Base-by-base conservation (phyloP, 2,888 invertebrate species). In the Criorhina ranunculi region DNA sequence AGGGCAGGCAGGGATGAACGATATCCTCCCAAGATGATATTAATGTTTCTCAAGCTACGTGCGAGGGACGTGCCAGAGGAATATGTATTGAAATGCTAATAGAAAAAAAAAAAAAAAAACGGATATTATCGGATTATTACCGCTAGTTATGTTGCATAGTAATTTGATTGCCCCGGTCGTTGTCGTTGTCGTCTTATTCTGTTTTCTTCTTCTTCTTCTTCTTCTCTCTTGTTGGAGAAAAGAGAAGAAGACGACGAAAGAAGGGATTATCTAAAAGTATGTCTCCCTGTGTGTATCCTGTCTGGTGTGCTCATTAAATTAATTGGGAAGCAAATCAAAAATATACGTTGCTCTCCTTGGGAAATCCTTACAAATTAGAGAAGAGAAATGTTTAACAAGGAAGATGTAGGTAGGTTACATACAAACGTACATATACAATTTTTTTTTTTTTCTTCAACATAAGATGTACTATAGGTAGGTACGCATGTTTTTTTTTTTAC, bases 321-420 rank as follows among this genome's bases (percentile, higher is more conserved):
- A 83, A 83, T 83, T 83, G 83, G 83, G 83, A 83, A 83, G 83
- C 83, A 83, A 83, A 83, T 83, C 83, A 83, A 83, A 83, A 83
- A 79, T 83, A 83, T 83, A 83, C 69, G 78, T 73, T 83, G 73
- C 83, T 79, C 67, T 83, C 73, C 55, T 69, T 75, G 67, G 83
- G 73, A 83, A 83, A 79, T 75, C 83, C 79, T 75, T 73, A 75
- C 79, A 83, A 79, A 83, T 83, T 73, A 83, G 83, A 57, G 79
- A 73, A 73, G 67, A 75, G 83, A 73, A 79, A 83, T 73, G 79
- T 83, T 69, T 78, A 79, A 83, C 79, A 79, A 79, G 83, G 67
- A 78, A 40, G 73, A 60, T 12, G 29, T 51, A 8, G 46, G 31
- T 46, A 19, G 31, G 62, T 44, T n/a, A 59, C 12, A n/a, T 17